These are phyloP conservation scores for Pedionomus torquatus DNA, from an alignment of 2,113 vertebrate genomes.

Conservation along the genomic window DNA sequence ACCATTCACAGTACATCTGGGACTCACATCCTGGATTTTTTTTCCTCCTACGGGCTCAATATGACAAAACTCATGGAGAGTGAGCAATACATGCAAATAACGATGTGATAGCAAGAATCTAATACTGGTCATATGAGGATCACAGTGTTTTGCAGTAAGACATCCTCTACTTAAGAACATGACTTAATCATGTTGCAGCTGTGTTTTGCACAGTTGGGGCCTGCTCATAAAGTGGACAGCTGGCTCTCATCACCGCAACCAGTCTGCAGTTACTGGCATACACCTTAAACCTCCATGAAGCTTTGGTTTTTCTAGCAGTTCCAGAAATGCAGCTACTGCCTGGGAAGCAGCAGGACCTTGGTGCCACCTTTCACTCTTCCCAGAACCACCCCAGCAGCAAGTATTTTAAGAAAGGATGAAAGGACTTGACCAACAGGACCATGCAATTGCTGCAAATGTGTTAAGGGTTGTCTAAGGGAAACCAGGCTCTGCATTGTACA, in stretches of 20 bases:
- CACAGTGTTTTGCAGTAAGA: neutral
- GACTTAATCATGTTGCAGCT: neutral
- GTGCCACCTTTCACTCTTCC: neutral
- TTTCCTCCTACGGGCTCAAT: neutral
- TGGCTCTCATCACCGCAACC: neutral
- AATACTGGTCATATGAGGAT: rapidly evolving
- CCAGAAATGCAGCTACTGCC: neutral
- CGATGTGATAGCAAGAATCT: neutral
- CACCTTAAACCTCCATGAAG: neutral
- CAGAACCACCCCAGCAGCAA: neutral
- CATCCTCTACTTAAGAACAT: neutral
- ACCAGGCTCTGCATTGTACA: rapidly evolving
- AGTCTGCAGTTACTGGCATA: neutral
- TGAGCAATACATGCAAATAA: neutral
- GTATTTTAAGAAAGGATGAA: neutral
- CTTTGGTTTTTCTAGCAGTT: neutral
- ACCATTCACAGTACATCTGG: neutral
- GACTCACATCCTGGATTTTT: neutral
- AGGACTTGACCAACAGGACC: neutral
- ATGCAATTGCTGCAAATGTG: neutral
- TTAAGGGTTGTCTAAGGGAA: neutral
- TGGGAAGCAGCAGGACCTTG: neutral
- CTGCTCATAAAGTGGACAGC: neutral
- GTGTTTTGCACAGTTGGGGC: neutral
- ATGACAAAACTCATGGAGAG: neutral